phyloP scores from a whole-genome alignment of 2,797 vertebrate genomes.

The Gymnopithys bicolor region DNA sequence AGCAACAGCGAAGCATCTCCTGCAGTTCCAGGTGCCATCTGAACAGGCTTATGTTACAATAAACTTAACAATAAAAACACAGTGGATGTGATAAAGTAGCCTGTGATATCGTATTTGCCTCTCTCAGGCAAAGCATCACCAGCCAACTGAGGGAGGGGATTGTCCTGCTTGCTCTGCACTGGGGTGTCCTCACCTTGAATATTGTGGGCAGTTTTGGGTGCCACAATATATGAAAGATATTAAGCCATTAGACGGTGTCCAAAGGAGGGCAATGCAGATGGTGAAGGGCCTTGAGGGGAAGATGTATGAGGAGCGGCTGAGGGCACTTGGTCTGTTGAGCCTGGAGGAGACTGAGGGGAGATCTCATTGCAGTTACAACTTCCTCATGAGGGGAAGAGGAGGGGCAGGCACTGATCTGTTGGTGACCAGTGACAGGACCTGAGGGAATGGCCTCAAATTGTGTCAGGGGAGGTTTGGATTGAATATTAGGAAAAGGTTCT shows the following conservation, averaged over 20 bases:
- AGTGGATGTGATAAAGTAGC: neutral
- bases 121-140: neutral
- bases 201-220: neutral
- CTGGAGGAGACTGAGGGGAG: neutral
- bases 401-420: neutral
- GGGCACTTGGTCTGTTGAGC: neutral
- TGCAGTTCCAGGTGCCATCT: neutral
- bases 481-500: neutral
- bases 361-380: neutral
- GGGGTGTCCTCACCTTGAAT: neutral
- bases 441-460: neutral
- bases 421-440: neutral
- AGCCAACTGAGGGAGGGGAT: neutral
- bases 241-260: neutral
- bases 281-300: neutral
- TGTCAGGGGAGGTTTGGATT: neutral
- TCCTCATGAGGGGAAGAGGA: neutral
- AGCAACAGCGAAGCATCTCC: neutral
- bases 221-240: neutral
- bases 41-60: neutral
- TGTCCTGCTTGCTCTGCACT: neutral
- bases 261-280: neutral
- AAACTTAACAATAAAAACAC: neutral
- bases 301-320: neutral
- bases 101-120: neutral